Conservation (phyloP, 2,113 vertebrate species). For the Cyprinodon variegatus region DNA sequence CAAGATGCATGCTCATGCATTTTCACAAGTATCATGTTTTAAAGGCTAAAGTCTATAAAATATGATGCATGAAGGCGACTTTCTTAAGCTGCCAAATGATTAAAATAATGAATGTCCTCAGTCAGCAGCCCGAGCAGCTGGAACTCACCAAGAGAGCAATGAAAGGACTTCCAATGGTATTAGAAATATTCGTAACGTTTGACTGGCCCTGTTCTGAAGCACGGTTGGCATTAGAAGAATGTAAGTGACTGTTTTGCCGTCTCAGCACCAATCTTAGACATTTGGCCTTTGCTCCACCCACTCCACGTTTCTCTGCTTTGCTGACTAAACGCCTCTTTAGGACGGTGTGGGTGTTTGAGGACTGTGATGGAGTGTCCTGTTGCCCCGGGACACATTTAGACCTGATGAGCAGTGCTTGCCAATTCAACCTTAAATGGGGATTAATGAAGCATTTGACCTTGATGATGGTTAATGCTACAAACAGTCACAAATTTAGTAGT, state of each 20-base stretch:
- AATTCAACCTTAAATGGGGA: background rate
- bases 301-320: conserved; percentile 9
- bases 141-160: too few species aligned
- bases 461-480: background rate
- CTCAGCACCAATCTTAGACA: background rate
- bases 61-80: conserved; percentile 17
- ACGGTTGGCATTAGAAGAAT: background rate
- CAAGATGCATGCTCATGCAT: background rate
- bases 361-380: background rate
- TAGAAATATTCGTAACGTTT: too few species aligned
- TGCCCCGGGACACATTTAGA: background rate
- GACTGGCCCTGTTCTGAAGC: background rate
- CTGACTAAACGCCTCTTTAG: conserved; percentile 21
- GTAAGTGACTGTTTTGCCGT: background rate
- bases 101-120: conserved; percentile 25
- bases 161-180: too few species aligned
- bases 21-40: background rate
- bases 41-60: background rate
- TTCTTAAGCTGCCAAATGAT: conserved; percentile 37
- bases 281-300: conserved; percentile 30
- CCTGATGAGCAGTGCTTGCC: background rate
- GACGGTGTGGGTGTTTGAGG: background rate
- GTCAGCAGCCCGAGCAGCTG: background rate
- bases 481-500: background rate
- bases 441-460: background rate